Conservation (phyloP, 1,140 invertebrate species). For the Drosophila aff. region DNA sequence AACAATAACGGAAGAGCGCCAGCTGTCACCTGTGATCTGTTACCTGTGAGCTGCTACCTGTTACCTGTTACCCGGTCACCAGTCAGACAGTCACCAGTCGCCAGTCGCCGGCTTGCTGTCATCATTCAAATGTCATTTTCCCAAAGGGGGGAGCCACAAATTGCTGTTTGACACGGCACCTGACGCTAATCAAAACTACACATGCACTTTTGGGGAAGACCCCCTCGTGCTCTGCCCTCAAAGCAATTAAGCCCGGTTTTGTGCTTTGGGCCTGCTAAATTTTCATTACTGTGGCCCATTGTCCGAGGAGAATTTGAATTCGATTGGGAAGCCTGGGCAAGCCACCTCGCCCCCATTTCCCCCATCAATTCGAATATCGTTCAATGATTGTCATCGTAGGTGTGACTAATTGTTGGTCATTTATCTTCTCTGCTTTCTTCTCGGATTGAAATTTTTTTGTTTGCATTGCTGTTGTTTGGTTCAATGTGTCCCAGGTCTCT, state of each 20-base stretch:
- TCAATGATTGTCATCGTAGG: slow-evolving; percentile 82
- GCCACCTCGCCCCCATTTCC: not conserved
- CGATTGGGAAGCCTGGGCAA: slow-evolving; percentile 23
- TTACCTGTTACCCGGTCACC: slow-evolving; percentile 17
- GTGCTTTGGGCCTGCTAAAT: slow-evolving; percentile 42
- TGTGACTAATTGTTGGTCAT: slow-evolving; percentile 84
- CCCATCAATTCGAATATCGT: slow-evolving; percentile 63
- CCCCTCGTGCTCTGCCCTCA: not conserved
- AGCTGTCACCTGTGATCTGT: slow-evolving; percentile 64
- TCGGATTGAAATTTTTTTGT: slow-evolving; percentile 25
- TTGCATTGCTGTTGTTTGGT: slow-evolving; percentile 1
- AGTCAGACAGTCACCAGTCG: slow-evolving; percentile 5
- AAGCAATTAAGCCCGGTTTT: slow-evolving; percentile 60
- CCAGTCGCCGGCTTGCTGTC: slow-evolving; percentile 50
- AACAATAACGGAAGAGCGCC: slow-evolving; percentile 58
- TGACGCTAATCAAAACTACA: slow-evolving; percentile 79
- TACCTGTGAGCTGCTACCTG: not conserved
- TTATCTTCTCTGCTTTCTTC: slow-evolving; percentile 72
- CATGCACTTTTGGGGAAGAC: slow-evolving; percentile 35
- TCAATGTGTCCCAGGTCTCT: slow-evolving; percentile 23
- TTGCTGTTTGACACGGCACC: slow-evolving; percentile 80
- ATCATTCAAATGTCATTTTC: slow-evolving; percentile 78
- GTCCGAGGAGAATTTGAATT: slow-evolving; percentile 48
- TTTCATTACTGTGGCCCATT: slow-evolving; percentile 73
- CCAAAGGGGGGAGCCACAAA: slow-evolving; percentile 52